Evolutionary conservation across 2,113 vertebrate genomes (phyloP).

Genomic region (Pterocles gutturalis): DNA sequence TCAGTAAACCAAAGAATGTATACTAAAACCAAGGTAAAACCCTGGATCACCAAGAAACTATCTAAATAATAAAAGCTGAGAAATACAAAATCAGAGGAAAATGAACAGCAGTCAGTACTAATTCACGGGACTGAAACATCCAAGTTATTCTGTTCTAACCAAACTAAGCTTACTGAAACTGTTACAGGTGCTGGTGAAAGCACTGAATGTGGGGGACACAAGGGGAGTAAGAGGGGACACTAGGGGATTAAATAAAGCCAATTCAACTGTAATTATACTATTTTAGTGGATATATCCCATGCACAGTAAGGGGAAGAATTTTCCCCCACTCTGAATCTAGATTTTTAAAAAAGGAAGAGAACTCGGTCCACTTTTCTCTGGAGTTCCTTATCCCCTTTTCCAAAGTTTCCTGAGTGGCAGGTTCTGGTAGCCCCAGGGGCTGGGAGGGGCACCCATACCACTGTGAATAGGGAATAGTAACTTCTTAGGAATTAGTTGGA

Average conservation of each 20-base stretch:
- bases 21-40: not conserved
- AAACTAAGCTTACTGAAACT: not conserved
- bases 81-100: not conserved
- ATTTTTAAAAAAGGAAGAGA: not conserved
- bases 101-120: not conserved
- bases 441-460: rapidly evolving
- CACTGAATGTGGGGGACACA: not conserved
- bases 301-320: not conserved
- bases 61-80: not conserved
- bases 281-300: not conserved
- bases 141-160: not conserved
- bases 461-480: rapidly evolving
- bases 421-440: not conserved
- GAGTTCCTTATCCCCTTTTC: not conserved
- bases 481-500: not conserved
- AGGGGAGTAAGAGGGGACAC: not conserved
- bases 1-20: not conserved
- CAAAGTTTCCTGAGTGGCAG: not conserved
- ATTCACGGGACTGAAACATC: not conserved
- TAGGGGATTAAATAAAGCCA: not conserved
- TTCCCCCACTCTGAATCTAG: not conserved
- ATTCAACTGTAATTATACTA: not conserved
- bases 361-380: not conserved
- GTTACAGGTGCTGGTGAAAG: not conserved
- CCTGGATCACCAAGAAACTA: not conserved